Conservation (phyloP, 1,140 invertebrate species). For the Microvelia longipes region DNA sequence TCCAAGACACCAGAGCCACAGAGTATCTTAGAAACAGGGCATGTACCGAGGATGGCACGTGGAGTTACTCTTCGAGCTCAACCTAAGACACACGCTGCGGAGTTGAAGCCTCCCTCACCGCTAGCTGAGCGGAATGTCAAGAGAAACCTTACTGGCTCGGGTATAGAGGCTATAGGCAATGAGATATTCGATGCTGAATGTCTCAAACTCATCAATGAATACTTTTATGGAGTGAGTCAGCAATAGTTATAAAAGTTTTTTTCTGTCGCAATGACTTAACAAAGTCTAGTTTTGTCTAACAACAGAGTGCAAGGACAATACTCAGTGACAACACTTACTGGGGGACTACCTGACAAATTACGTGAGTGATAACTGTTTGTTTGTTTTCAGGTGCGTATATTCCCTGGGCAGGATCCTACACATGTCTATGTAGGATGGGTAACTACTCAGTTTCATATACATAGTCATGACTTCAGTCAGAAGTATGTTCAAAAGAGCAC, state of each 20-base stretch:
- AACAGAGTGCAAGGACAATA: no score
- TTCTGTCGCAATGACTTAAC: no score
- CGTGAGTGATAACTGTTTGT: no score
- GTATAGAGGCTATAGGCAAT: conserved; percentile 58
- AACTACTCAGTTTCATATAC: conserved; percentile 86
- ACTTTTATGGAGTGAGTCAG: conserved; percentile 34
- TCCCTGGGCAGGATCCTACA: conserved; percentile 91
- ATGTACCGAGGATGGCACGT: not conserved
- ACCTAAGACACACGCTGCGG: not conserved
- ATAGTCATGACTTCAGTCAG: conserved; percentile 79
- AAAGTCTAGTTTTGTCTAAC: no score
- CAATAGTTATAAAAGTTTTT: no score
- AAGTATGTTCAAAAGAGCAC: conserved; percentile 70
- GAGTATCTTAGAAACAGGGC: conserved; percentile 3
- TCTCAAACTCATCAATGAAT: conserved; percentile 87
- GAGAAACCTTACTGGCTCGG: conserved; percentile 39
- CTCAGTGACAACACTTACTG: no score
- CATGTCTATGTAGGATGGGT: conserved; percentile 99
- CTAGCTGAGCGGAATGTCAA: conserved; percentile 43
- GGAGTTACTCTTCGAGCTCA: not conserved
- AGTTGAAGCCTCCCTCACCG: conserved; percentile 11
- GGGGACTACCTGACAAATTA: no score
- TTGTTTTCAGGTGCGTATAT: conserved; percentile 47
- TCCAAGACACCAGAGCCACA: conserved; percentile 51
- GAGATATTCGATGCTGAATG: conserved; percentile 75